These are phyloP conservation scores for Anthophora plumipes DNA, from an alignment of 2,888 invertebrate species.

Conservation along the genomic window DNA sequence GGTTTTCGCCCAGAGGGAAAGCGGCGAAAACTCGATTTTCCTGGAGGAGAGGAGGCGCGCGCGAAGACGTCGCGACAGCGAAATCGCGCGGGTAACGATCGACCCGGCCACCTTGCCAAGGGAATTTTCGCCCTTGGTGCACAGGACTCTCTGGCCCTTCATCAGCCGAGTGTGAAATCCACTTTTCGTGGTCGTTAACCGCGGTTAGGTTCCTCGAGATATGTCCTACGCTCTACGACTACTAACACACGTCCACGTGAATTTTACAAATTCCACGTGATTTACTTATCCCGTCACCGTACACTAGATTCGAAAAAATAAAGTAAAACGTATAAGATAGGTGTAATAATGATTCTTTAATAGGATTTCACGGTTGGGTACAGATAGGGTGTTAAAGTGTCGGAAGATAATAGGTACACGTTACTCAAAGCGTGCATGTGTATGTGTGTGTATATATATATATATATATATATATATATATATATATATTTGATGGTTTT, in stretches of 20 bases:
- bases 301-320: too few relatives aligned
- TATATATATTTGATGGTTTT: background rate
- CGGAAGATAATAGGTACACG: conserved; percentile 1
- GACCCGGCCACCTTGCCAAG: conserved; percentile 45
- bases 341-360: background rate
- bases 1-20: conserved; percentile 66
- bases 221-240: conserved; percentile 45
- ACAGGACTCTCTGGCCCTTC: conserved; percentile 44
- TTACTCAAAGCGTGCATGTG: too few relatives aligned
- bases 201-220: conserved; percentile 61
- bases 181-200: conserved; percentile 75
- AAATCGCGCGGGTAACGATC: conserved; percentile 74
- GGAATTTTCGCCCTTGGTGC: conserved; percentile 48
- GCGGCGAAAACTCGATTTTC: conserved; percentile 70
- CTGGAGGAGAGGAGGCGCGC: conserved; percentile 26
- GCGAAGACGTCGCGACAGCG: conserved; percentile 74
- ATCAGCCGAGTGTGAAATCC: conserved; percentile 77
- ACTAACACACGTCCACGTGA: conserved; percentile 70
- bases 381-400: background rate
- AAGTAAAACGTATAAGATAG: background rate
- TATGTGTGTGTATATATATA: too few relatives aligned
- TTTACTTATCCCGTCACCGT: conserved; percentile 19
- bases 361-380: too few relatives aligned
- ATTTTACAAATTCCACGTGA: conserved; percentile 71
- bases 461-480: too few relatives aligned